Percentiles rank a stretch among this genome's conserved stretches.
Evolutionary conservation across 2,113 vertebrate genomes (phyloP).

Genomic region (Daboia siamensis): DNA sequence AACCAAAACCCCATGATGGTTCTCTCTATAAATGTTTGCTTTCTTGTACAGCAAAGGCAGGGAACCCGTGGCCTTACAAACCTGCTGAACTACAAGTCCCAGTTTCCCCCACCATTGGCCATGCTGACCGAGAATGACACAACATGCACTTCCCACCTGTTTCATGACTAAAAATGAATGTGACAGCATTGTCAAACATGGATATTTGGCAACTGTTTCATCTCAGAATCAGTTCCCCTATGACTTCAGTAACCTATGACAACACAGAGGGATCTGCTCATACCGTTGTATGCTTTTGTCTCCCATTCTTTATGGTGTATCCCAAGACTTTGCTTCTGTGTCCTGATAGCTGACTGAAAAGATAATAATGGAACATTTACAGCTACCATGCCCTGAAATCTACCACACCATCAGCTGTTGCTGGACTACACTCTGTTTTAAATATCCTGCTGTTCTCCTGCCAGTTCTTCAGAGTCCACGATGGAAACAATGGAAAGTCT

Average conservation of each 20-base stretch:
- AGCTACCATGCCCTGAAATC: neutral
- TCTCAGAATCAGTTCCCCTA: neutral
- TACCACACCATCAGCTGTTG: neutral
- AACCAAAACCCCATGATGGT: neutral
- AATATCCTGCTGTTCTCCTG: neutral
- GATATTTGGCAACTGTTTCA: neutral
- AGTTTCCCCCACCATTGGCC: neutral
- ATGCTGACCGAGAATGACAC: neutral
- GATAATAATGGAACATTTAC: neutral
- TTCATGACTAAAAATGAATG: neutral
- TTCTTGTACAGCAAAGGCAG: neutral
- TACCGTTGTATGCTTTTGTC: neutral
- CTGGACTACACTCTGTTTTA: neutral
- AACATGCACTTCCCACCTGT: neutral
- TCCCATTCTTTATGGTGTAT: neutral
- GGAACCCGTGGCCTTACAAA: neutral
- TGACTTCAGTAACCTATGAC: neutral
- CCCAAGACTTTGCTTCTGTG: neutral
- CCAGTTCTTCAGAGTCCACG: neutral
- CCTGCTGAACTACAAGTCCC: neutral
- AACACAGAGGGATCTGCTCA: neutral
- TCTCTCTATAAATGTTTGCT: neutral
- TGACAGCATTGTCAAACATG: neutral
- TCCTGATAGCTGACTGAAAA: neutral
- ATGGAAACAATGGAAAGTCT: neutral